A percentile compares a stretch with the other conserved stretches of the same genome.
These are phyloP conservation scores for Ennomos quercinarius DNA, from an alignment of 2,888 invertebrate species.

Conservation along the genomic window DNA sequence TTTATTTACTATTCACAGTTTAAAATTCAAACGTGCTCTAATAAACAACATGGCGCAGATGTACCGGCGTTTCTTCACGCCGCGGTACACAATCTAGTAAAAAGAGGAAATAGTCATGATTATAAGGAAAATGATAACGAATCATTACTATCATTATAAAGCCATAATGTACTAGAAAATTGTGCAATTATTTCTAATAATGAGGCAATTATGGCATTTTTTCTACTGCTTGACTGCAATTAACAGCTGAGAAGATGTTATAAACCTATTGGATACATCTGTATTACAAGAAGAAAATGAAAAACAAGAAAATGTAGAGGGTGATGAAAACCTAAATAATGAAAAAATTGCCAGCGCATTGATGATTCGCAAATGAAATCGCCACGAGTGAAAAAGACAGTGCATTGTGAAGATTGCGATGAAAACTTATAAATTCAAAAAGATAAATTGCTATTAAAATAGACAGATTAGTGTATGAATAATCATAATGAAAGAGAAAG, in stretches of 20 bases:
- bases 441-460: conserved; percentile 17
- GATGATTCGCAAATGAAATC: no score
- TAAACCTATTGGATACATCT: not conserved
- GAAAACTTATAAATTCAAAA: conserved; percentile 1
- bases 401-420: not conserved
- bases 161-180: conserved; percentile 32
- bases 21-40: conserved; percentile 77
- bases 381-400: not conserved
- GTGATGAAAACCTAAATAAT: not conserved
- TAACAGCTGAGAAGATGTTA: conserved; percentile 20
- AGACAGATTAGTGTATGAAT: conserved; percentile 38
- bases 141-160: conserved; percentile 39
- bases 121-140: conserved; percentile 41
- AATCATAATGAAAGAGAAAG: conserved; percentile 67
- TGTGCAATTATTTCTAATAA: conserved; percentile 37
- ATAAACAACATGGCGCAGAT: conserved; percentile 73
- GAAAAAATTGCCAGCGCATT: no score
- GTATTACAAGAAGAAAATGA: conserved; percentile 1
- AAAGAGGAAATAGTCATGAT: conserved; percentile 41
- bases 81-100: conserved; percentile 45
- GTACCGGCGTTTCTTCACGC: conserved; percentile 53
- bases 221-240: conserved; percentile 6
- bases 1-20: conserved; percentile 83
- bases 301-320: not conserved
- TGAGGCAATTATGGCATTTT: conserved; percentile 15